Base-by-base conservation (phyloP, 2,113 vertebrate genomes). In the Oryzias javanicus region DNA sequence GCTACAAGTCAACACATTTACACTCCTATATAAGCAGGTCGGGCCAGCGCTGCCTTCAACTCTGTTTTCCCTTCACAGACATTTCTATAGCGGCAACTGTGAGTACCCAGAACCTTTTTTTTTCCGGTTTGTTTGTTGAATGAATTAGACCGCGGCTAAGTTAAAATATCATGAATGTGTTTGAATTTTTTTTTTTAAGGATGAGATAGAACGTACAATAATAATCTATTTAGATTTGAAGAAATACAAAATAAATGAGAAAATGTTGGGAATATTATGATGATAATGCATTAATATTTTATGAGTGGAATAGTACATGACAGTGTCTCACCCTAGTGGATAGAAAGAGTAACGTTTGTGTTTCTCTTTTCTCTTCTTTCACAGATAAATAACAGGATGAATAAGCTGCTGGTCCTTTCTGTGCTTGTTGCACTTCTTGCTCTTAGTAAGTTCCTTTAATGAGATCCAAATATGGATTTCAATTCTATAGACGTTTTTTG, bases 1-100 rank as follows among this genome's bases (percentile, higher is more conserved):
- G 45, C 64, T 47, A 85, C 79, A 86, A 81, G 87, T 89, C 85
- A 87, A 89, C 81, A 87, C 75, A 70, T 84, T 53, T 45, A 59
- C 52, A 12, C 78, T 85, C 69, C 76, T 90, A 89, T 91, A 90
- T 86, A 92, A 88, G 89, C 67, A 66, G 78, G 68, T 40, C 25
- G 51, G 40, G 49, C 44, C 52, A 44, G 50, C 8, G 16, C 49
- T 24, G 53, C 19, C 45, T 66, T n/a, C 58, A 67, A 80, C 50
- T 57, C 58, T 20, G 63, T 75, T 74, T 67, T 47, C 49, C 56
- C 65, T 64, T 71, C 60, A 54, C 76, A 74, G 64, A 66, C 75
- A 68, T 67, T 74, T 78, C 79, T 60, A 63, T 13, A 64, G 73
- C 74, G 73, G 65, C 81, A 79, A 87, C 70, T 60, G 91, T 92